Conservation (phyloP, 2,113 vertebrate species). For the Microcebus lehilahytsara region DNA sequence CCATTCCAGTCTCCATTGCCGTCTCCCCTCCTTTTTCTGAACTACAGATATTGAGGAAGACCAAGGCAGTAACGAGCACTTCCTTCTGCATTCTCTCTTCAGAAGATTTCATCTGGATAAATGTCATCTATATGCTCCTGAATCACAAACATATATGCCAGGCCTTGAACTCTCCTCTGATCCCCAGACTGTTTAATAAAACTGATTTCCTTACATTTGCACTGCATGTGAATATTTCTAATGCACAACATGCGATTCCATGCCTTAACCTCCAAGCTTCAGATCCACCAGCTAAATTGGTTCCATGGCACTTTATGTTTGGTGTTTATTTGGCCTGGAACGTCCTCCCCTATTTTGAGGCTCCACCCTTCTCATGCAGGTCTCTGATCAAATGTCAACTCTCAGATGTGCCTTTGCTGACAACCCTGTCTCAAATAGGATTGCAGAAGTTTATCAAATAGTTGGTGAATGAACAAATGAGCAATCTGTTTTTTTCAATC, state of each 20-base stretch:
- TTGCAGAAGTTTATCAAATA: conserved; percentile 17
- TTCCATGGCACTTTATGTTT: not conserved
- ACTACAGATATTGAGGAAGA: not conserved
- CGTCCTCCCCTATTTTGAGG: not conserved
- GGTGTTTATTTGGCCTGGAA: not conserved
- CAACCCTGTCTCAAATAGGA: not conserved
- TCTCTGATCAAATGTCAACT: not conserved
- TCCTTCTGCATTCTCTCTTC: not conserved
- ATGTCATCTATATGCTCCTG: not conserved
- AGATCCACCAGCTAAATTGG: not conserved
- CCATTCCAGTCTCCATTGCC: not conserved
- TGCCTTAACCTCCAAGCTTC: not conserved
- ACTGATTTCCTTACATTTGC: not conserved
- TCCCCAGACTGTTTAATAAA: not conserved
- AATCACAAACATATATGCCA: not conserved
- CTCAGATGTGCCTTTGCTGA: not conserved
- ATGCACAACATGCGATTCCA: not conserved
- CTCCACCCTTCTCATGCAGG: not conserved
- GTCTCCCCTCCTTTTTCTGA: not conserved
- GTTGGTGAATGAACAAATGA: conserved; percentile 33
- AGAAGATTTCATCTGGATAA: not conserved
- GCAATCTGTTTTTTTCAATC: not conserved
- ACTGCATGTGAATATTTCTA: not conserved
- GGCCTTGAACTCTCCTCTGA: not conserved
- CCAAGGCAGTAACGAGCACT: not conserved